Evolutionary conservation across 2,113 vertebrate species (phyloP), one percentile per base, ranked within the genome.

Genomic region (Cromileptes altivelis): DNA sequence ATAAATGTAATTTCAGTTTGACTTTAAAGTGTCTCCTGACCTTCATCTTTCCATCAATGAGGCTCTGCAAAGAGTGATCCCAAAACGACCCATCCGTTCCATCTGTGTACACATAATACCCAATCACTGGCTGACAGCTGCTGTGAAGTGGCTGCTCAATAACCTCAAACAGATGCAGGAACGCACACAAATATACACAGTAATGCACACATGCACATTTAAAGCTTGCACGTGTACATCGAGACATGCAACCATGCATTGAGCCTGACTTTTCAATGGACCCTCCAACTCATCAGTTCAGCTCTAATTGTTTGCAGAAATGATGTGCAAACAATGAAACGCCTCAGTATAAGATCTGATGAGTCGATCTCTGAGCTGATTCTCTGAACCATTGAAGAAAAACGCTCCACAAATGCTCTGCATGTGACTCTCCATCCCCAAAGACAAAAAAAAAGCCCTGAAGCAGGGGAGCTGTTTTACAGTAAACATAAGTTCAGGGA

Each of bases 241-340:
- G 45, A 65, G 9, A 33, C 47, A 49, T 9, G 4, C 61, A 52
- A 1, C 56, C 55, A 49, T 6, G 4, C 55, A 47, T 3, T 57
- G 18, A 30, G n/a, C 19, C 49, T 75, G 71, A 81, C 62, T 79
- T 82, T 84, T 65, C 47, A 45, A 49, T 56, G 63, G 70, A 81
- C 82, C 63, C 37, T 56, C 14, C 45, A 50, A 27, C 77, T 78
- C 58, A 52, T 62, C 37, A 4, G 4, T 33, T 63, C 68, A 37
- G 33, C 42, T 37, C 45, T 81, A 87, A 88, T 88, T 90, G 61
- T 70, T 79, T 69, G 79, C 76, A 85, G 79, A 75, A 50, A 82
- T 37, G 45, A 89, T 82, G 70, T 80, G 71, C 64, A 71, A 82
- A 86, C 55, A 91, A 86, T 71, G 74, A 68, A 75, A 87, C 2